Evolutionary conservation across 2,888 invertebrate genomes (phyloP).

Genomic region (Epinotia demarniana): DNA sequence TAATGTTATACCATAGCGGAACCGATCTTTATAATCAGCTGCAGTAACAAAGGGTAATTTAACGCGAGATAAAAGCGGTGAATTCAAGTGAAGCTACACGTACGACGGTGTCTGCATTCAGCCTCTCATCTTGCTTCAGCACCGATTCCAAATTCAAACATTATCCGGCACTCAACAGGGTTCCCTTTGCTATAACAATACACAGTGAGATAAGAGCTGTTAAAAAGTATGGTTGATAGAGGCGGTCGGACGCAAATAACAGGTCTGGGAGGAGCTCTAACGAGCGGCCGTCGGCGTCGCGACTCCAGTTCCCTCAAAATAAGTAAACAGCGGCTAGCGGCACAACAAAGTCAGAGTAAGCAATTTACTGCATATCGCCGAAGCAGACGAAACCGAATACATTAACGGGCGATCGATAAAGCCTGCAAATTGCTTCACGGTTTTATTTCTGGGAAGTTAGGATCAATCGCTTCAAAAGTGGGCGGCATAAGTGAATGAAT

Average conservation of each 20-base stretch:
- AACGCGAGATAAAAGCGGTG: slow-evolving; percentile 64
- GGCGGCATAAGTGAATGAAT: slow-evolving; percentile 19
- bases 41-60: slow-evolving; percentile 62
- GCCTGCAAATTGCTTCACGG: slow-evolving; percentile 52
- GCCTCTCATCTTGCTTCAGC: slow-evolving; percentile 11
- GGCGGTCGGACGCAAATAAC: slow-evolving; percentile 61
- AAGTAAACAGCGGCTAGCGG: slow-evolving; percentile 70
- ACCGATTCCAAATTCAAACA: not conserved
- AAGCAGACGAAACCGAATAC: slow-evolving; percentile 52
- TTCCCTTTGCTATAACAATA: not conserved
- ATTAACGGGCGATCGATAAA: slow-evolving; percentile 51
- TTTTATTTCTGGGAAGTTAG: slow-evolving; percentile 39
- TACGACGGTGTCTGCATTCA: slow-evolving; percentile 47
- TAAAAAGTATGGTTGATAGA: slow-evolving; percentile 61
- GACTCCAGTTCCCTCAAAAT: slow-evolving; percentile 56
- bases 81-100: slow-evolving; percentile 31
- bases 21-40: slow-evolving; percentile 47
- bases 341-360: slow-evolving; percentile 54
- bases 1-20: not conserved
- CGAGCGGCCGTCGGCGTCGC: slow-evolving; percentile 47
- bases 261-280: slow-evolving; percentile 58
- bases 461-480: slow-evolving; percentile 25
- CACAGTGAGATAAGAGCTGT: slow-evolving; percentile 8
- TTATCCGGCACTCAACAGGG: not conserved
- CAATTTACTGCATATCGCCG: slow-evolving; percentile 57